Evolutionary conservation across 2,113 vertebrate genomes (phyloP), one percentile per base, ranked within the genome.

Genomic region (Hippoglossus stenolepis): DNA sequence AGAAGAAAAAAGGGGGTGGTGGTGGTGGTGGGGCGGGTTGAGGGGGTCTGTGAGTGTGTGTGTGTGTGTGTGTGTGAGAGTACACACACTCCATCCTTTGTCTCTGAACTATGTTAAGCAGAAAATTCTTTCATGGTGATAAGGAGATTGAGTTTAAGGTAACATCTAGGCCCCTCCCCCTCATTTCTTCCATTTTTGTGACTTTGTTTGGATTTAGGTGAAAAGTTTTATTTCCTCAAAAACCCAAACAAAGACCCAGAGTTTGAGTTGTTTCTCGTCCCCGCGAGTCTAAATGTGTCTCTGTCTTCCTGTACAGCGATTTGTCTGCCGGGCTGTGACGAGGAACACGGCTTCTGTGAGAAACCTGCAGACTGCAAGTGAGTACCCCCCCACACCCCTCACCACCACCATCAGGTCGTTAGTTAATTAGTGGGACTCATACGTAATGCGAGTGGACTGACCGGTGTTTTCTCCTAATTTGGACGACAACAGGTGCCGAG

Each of bases 311-410:
- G 65, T 76, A 21, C 90, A 99, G 98, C 98, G 0, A 97, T 99
- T 83, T 99, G 98, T 90, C 93, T 99, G 82, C 97, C 97, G 1
- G 97, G 98, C 65, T 99, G 98, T 2, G 96, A 98, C 0, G 97
- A 98, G 40, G 97, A 97, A 31, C 98, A 98, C 0, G 98, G 98
- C 63, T 96, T 95, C 80, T 99, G 98, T 5, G 97, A 99, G 87
- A 97, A 96, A 91, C 98, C 98, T 0, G 98, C 97, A 28, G 98
- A 98, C 85, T 99, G 98, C 98, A 99, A 98, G 98, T 99, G 93
- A 95, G 97, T 97, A 28, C 2, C 11, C 15, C 57, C 18, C 13
- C 56, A 14, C 10, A 7, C 28, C 4, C 57, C 18, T 17, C 18
- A 47, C 20, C 12, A n/a, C 18, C 21, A 2, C 53, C 43, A 20